Evolutionary conservation across 2,113 vertebrate genomes (phyloP), one percentile per base, ranked within the genome.

Genomic region (Philantomba maxwellii): DNA sequence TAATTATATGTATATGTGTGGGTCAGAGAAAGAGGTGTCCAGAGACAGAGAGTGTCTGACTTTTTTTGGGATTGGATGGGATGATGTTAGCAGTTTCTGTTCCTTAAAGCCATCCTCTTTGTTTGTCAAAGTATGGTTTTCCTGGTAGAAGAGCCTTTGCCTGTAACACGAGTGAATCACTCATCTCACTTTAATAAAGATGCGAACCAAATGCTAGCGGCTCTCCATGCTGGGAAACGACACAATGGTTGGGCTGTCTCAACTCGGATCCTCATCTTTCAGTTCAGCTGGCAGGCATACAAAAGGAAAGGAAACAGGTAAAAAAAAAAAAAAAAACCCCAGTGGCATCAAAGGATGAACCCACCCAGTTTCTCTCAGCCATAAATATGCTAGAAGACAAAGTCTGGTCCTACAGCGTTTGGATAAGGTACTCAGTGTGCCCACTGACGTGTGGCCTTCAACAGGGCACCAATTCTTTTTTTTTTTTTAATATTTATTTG

Each of bases 121-220:
- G 62, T 93, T 97, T 97, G 95, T 95, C 86, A 86, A 97, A 98
- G 89, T 77, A 80, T 88, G 55, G 58, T 92, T 97, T 98, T 97
- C 89, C 87, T 96, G 90, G 49, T 87, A 88, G 97, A 91, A 26
- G 89, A 57, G 92, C 43, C 75, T 70, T 75, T 92, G 92, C 95
- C 87, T 96, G 87, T 92, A 96, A 97, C 33, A 26, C 84, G 51
- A 96, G 45, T 87, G 82, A 97, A 95, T 97, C 97, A 98, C 87
- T 95, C 88, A 93, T 92, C 87, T 97, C 94, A 97, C 92, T 97
- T 95, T 95, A 97, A 97, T 96, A 95, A 97, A 96, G 96, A 87
- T 75, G 87, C 62, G 91, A 96, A 85, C 26, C 36, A 81, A 96
- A 95, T 81, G 92, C 95, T 13, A 57, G 62, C 7, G 58, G 82